Evolutionary conservation across 2,888 invertebrate genomes (phyloP).

Genomic region (Stramonita haemastoma): DNA sequence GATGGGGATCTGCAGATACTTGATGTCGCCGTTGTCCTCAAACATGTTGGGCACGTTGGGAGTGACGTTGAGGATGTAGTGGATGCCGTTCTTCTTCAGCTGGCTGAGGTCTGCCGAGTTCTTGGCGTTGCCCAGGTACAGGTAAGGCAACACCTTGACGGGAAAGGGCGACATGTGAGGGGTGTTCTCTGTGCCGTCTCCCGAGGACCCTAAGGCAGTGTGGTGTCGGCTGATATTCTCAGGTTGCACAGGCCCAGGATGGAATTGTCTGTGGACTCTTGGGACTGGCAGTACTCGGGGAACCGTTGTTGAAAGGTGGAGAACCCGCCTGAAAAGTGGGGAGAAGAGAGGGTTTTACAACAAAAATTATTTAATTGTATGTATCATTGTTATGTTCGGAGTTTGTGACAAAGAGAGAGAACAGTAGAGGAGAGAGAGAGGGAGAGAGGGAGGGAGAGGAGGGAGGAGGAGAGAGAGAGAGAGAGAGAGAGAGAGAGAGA

Average conservation of each 20-base stretch:
- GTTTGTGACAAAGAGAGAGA: neutral
- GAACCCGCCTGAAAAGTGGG: conserved; percentile 87
- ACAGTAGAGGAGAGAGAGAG: neutral
- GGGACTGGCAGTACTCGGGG: conserved; percentile 89
- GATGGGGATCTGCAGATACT: conserved; percentile 97
- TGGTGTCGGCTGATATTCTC: conserved; percentile 78
- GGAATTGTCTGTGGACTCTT: conserved; percentile 75
- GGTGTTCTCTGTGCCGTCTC: conserved; percentile 47
- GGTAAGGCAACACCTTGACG: conserved; percentile 94
- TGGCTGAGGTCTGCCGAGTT: conserved; percentile 94
- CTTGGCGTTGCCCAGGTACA: conserved; percentile 95
- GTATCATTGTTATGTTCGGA: neutral
- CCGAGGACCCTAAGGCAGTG: conserved; percentile 57
- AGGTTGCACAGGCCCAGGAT: conserved; percentile 86
- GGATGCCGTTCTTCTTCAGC: conserved; percentile 91
- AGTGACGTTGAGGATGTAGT: conserved; percentile 97
- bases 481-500: conserved; percentile 17
- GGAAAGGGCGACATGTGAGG: conserved; percentile 83
- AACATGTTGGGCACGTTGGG: conserved; percentile 97
- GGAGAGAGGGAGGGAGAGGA: neutral
- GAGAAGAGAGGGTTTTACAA: neutral
- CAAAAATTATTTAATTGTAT: too few species aligned
- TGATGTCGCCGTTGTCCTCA: conserved; percentile 86
- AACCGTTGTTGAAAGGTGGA: conserved; percentile 88
- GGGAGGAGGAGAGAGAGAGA: neutral